Evolutionary conservation across 2,888 invertebrate species (phyloP), one percentile per base, ranked within the genome.

Genomic region (Neoitamus cyanurus): DNA sequence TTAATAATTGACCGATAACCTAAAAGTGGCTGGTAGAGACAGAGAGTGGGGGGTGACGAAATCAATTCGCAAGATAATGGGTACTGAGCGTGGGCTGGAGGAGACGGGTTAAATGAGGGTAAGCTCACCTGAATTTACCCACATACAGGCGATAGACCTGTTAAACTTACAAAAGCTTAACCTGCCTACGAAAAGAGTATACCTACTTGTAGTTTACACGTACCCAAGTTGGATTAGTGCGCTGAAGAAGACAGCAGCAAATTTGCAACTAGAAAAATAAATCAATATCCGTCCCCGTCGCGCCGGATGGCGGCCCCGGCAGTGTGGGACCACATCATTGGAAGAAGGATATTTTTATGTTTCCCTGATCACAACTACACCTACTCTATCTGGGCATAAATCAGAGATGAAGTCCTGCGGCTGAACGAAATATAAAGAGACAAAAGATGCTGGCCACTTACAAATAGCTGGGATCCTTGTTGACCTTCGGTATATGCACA

Each of bases 401-500:
- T 46, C 28, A 25, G 77, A 77, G 25, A 77, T 77, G 28, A 46
- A 46, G 36, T 46, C 46, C 77, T 77, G 36, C 37, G 46, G n/a
- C 13, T 73, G n/a, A 7, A 73, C 77, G 13, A 30, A 15, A 30
- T 58, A 31, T 48, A 48, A 58, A 30, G 15, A 80, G 30, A 13
- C 31, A 78, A 30, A 78, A 68, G 15, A 34, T 30, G 34, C 2
- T 15, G 15, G 7, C 9, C 20, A 58, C 83, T 83, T 83, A 83
- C 83, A 83, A 83, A 83, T 46, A 72, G 42, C 25, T 83, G 70
- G 72, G 36, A 42, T 72, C 48, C 30, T 72, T 28, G 69, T 46
- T 83, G 72, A 37, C 83, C 72, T 83, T 83, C 46, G 42, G 30
- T 70, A 46, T 83, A 34, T 72, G 78, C 34, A 31, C 48, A 78